Evolutionary conservation across 2,888 invertebrate species (phyloP).

Genomic region (Acanthopleura granulata): DNA sequence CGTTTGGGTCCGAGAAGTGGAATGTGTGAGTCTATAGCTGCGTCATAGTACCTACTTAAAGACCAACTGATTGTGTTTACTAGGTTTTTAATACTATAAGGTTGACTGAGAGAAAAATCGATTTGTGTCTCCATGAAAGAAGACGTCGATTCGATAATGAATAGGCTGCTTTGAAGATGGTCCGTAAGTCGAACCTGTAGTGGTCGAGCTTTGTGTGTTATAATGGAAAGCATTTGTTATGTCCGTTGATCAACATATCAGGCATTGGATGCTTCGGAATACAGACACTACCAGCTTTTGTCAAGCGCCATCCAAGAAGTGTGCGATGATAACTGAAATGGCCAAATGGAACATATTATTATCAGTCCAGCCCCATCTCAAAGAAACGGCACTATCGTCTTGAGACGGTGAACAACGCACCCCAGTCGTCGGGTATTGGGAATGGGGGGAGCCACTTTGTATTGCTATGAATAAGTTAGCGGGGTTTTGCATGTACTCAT

Average conservation of each 20-base stretch:
- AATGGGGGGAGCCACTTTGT: neutral
- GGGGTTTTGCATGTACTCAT: neutral
- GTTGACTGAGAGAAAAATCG: too few relatives aligned
- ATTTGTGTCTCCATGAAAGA: neutral
- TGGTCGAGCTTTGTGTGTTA: neutral
- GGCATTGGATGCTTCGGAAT: neutral
- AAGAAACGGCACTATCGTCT: neutral
- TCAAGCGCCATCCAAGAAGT: neutral
- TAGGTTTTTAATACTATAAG: too few relatives aligned
- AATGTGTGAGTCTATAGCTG: too few relatives aligned
- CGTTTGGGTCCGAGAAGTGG: too few relatives aligned
- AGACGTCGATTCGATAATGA: neutral
- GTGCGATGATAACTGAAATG: neutral
- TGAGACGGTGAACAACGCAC: neutral
- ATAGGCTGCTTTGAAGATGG: neutral
- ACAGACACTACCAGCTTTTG: neutral
- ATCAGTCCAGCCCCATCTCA: neutral
- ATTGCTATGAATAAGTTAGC: slow-evolving; percentile 7
- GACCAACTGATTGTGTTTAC: too few relatives aligned
- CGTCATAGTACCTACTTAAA: neutral
- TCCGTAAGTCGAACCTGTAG: neutral
- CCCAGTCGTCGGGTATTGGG: neutral
- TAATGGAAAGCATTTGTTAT: neutral
- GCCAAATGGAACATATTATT: neutral
- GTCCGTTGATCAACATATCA: neutral